A percentile compares a stretch with the other conserved stretches of the same genome.
phyloP scores from a whole-genome alignment of 1,140 invertebrate species.

The Panagrolaimus sp. region DNA sequence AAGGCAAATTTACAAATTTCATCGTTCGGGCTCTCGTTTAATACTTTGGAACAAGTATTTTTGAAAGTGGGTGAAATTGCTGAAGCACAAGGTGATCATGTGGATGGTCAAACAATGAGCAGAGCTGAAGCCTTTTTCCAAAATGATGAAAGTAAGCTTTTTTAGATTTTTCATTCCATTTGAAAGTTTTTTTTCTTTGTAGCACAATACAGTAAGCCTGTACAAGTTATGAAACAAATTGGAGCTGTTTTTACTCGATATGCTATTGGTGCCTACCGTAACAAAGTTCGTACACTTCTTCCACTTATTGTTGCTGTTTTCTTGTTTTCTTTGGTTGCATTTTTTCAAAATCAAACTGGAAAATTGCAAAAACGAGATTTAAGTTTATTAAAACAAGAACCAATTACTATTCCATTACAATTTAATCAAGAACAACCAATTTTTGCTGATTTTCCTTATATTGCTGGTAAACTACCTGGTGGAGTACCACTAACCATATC shows the following conservation, averaged over 20 bases:
- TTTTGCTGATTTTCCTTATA: constrained; percentile 19
- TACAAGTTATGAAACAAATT: constrained; percentile 29
- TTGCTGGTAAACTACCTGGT: constrained; percentile 22
- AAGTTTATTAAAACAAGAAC: constrained; percentile 25
- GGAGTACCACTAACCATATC: constrained; percentile 17
- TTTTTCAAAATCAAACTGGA: background rate
- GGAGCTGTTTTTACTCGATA: constrained; percentile 32
- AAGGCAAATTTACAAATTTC: constrained; percentile 22
- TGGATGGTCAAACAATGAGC: constrained; percentile 10
- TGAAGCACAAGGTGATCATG: constrained; percentile 22
- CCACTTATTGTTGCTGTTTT: constrained; percentile 32
- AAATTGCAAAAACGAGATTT: constrained; percentile 21
- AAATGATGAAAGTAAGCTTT: background rate
- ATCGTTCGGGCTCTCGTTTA: constrained; percentile 45
- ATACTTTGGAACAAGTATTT: constrained; percentile 47
- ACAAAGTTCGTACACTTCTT: constrained; percentile 28
- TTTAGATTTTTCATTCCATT: constrained; percentile 12
- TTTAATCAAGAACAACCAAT: constrained; percentile 15
- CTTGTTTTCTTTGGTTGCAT: constrained; percentile 25
- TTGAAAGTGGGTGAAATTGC: constrained; percentile 39
- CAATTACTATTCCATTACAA: constrained; percentile 24
- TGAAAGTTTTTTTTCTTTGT: background rate
- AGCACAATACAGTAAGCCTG: background rate
- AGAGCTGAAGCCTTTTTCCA: constrained; percentile 4
- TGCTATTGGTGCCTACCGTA: constrained; percentile 29